Conservation (phyloP, 2,113 vertebrate genomes). For the Noturus placidus region DNA sequence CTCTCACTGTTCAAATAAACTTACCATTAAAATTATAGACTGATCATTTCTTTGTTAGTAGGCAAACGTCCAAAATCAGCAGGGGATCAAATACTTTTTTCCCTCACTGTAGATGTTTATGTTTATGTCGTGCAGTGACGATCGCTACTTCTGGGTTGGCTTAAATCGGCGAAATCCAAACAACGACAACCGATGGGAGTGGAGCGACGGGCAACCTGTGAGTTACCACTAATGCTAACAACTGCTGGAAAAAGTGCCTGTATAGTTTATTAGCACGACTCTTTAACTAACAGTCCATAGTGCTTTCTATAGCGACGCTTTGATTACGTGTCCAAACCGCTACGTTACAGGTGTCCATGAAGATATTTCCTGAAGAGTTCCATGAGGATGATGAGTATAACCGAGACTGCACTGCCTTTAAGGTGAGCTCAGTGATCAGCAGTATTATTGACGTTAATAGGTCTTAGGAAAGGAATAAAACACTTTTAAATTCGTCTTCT, state of each 20-base stretch:
- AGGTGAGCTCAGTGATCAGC: conserved; percentile 69
- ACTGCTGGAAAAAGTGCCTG: not conserved
- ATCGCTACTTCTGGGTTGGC: conserved; percentile 90
- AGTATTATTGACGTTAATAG: too few relatives aligned
- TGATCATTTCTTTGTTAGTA: too few relatives aligned
- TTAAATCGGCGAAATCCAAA: conserved; percentile 90
- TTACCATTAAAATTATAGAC: too few relatives aligned
- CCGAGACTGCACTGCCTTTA: conserved; percentile 87
- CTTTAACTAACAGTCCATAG: not conserved
- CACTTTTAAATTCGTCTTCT: not conserved
- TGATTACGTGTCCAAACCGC: conserved; percentile 14
- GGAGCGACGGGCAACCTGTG: conserved; percentile 90
- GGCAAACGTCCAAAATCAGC: too few relatives aligned
- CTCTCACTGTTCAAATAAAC: too few relatives aligned
- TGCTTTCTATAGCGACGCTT: not conserved
- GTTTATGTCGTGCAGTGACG: conserved; percentile 66
- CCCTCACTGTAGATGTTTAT: too few relatives aligned
- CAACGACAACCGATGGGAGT: conserved; percentile 84
- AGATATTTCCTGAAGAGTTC: conserved; percentile 75
- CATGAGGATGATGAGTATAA: conserved; percentile 81
- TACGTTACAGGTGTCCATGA: conserved; percentile 78
- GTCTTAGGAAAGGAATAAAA: not conserved
- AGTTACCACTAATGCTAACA: conserved; percentile 60
- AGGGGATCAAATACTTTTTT: too few relatives aligned
- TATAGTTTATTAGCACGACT: not conserved